A percentile compares a stretch with the other conserved stretches of the same genome.
Evolutionary conservation across 1,140 invertebrate species (phyloP).

Genomic region (Pristionchus pacificus): DNA sequence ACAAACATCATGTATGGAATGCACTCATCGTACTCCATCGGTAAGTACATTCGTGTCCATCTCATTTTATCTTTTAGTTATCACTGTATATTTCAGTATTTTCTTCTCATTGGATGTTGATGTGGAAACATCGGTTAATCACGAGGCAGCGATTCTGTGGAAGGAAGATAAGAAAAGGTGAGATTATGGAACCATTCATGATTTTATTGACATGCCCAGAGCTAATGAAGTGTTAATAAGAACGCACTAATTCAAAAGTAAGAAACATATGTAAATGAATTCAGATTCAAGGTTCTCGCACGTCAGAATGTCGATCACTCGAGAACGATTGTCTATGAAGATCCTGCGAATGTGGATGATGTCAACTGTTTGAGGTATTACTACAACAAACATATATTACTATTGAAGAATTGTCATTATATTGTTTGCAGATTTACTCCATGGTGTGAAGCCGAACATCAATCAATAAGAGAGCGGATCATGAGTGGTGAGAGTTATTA

Average conservation of each 20-base stretch:
- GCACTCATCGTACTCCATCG: slow-evolving; percentile 8
- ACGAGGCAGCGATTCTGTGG: slow-evolving; percentile 14
- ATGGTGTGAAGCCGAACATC: background rate
- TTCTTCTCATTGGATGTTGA: slow-evolving; percentile 18
- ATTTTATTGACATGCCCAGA: background rate
- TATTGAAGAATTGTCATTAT: background rate
- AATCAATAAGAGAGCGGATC: background rate
- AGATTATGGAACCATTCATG: background rate
- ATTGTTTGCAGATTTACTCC: background rate
- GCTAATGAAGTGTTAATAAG: no score
- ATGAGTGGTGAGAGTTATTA: background rate
- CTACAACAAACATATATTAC: no score
- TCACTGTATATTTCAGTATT: slow-evolving; percentile 9
- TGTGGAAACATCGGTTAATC: slow-evolving; percentile 8
- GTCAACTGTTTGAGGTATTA: background rate
- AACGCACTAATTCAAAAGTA: background rate
- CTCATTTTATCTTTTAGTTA: no score
- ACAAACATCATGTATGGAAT: slow-evolving; percentile 11
- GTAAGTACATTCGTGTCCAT: no score
- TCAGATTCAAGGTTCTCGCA: slow-evolving; percentile 5
- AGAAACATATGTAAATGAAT: background rate
- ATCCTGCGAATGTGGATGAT: background rate
- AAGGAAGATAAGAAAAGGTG: slow-evolving; percentile 12
- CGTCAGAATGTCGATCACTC: slow-evolving; percentile 7
- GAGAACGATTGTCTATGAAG: slow-evolving; percentile 10